Evolutionary conservation across 2,888 invertebrate species (phyloP).

Genomic region (Ophion ellenae): DNA sequence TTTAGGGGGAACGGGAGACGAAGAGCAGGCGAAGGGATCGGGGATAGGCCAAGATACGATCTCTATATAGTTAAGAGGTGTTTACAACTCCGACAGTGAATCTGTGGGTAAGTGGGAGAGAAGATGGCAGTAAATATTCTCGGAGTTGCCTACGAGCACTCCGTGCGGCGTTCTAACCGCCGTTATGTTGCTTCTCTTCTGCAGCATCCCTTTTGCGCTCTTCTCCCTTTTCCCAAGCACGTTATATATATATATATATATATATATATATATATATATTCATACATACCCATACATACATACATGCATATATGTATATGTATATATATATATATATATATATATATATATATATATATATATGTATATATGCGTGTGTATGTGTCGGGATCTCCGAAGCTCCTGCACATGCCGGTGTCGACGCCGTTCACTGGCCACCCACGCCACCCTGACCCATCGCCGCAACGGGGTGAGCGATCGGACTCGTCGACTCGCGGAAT

Average conservation of each 20-base stretch:
- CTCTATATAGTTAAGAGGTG: constrained; percentile 83
- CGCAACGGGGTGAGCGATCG: constrained; percentile 55
- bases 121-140: constrained; percentile 84
- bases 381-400: background rate
- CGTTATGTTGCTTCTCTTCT: constrained; percentile 46
- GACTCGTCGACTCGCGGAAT: constrained; percentile 78
- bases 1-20: constrained; percentile 70
- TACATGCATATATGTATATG: too few species aligned
- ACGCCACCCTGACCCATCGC: constrained; percentile 65
- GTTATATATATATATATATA: background rate
- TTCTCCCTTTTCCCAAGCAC: constrained; percentile 35
- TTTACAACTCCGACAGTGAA: constrained; percentile 83
- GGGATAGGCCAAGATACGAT: constrained; percentile 77
- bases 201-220: constrained; percentile 50
- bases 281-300: background rate
- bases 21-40: constrained; percentile 70
- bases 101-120: constrained; percentile 83
- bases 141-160: constrained; percentile 70
- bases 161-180: constrained; percentile 51
- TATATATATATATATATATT: background rate
- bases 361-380: background rate
- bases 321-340: too few species aligned
- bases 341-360: too few species aligned
- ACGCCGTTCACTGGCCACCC: constrained; percentile 68
- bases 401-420: constrained; percentile 56